Percentiles rank a stretch among this genome's conserved stretches.
Evolutionary conservation across 2,888 invertebrate genomes (phyloP).

Genomic region (Dusona sp.): DNA sequence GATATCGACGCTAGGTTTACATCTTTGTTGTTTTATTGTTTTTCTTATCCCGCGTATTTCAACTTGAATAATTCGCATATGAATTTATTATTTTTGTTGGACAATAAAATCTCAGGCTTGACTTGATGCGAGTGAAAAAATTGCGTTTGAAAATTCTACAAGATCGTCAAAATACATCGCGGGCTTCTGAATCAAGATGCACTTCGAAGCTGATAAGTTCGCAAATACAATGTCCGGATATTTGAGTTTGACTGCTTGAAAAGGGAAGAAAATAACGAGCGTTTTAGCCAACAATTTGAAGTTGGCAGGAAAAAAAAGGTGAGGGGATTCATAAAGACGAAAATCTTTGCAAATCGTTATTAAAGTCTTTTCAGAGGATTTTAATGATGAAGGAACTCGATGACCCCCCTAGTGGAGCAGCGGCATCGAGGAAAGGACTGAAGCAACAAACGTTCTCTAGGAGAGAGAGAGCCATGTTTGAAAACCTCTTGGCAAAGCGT

Average conservation of each 20-base stretch:
- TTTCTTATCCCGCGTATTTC: background rate
- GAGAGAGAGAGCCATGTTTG: background rate
- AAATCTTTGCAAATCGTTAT: background rate
- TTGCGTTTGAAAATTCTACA: background rate
- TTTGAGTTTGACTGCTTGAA: background rate
- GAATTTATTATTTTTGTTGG: background rate
- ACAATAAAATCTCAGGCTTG: background rate
- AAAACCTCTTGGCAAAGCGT: background rate
- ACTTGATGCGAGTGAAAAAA: background rate
- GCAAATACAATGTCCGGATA: background rate
- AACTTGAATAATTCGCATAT: background rate
- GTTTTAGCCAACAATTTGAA: too few species aligned
- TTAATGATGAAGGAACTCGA: background rate
- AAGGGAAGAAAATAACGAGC: background rate
- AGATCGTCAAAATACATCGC: background rate
- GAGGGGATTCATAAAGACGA: background rate
- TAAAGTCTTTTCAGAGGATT: background rate
- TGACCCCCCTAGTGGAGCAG: background rate
- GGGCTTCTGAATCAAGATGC: background rate
- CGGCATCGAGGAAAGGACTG: background rate
- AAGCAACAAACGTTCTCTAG: background rate
- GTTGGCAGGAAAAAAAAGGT: background rate
- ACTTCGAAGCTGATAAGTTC: too few species aligned
- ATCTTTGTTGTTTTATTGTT: conserved; percentile 6
- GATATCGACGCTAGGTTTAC: background rate